Base-by-base conservation (phyloP, 92 coral and sea anemone species). In the Hydrozoanthus gracilis region DNA sequence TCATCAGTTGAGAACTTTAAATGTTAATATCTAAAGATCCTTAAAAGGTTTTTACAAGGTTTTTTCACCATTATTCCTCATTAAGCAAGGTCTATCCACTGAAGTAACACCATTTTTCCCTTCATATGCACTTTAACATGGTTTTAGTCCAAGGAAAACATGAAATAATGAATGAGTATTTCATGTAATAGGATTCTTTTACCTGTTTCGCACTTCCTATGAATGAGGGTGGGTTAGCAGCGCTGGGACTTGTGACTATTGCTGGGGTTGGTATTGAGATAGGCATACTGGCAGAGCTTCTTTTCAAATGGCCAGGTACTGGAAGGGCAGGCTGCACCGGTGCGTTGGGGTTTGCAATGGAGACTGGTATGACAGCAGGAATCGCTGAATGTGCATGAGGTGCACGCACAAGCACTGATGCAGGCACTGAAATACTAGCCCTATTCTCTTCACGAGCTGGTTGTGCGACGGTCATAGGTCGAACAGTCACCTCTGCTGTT, bases 211-310 rank as follows among this genome's bases (percentile, higher is more conserved):
- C 99, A 92, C 91, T 97, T 71, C 92, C 93, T 49, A 89, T 78
- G 56, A 95, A 95, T 13, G 95, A 88, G 16, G 92, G 92, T 71
- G 93, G 96, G 70, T 92, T 89, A 44, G 93, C 92, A 6, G 98
- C 92, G 71, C 75, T 92, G 8, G 99, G 99, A 45, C 98, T 97
- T 77, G 87, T 90, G 11, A 95, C 98, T 64, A 97, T 97, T 39
- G 99, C 99, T 65, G 97, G 99, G n/a, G 99, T 97, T 8, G 98
- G 99, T 48, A 97, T 97, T 60, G 99, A 97, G 11, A 96, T 89
- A 0, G 98, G 98, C 98, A 95, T 95, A 76, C 90, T 91, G 39
- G 73, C 11, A 35, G 89, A 70, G 73, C 89, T 89, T 68, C 98
- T 88, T 47, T 89, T 89, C 69, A 95, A 71, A 71, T 92, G 94